These are phyloP conservation scores for Hippolais icterina DNA, from an alignment of 2,113 vertebrate species.

Conservation along the genomic window DNA sequence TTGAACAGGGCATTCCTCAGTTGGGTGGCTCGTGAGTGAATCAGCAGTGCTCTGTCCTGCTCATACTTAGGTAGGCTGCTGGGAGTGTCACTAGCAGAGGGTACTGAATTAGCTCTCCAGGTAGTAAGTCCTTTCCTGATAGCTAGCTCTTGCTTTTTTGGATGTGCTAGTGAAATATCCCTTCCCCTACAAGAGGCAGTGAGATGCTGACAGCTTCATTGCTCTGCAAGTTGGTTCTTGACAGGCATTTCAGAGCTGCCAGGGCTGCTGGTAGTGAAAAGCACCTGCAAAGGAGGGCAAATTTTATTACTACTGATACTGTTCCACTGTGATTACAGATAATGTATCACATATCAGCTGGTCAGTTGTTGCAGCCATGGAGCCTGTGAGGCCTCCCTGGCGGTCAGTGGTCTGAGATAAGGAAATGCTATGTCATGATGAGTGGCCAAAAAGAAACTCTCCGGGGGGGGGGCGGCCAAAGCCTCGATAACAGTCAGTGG, in stretches of 20 bases:
- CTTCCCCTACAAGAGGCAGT: neutral
- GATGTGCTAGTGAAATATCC: neutral
- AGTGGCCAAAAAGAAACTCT: no score
- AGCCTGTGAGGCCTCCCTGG: no score
- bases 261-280: neutral
- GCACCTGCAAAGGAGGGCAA: neutral
- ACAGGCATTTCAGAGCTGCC: neutral
- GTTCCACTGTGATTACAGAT: neutral
- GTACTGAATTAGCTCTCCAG: neutral
- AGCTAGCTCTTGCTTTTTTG: neutral
- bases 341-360: neutral
- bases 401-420: no score
- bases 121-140: neutral
- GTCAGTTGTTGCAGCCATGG: no score
- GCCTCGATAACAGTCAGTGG: no score
- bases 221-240: neutral
- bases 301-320: neutral
- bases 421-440: no score
- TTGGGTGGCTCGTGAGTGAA: rapidly evolving
- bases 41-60: neutral
- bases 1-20: neutral
- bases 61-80: neutral
- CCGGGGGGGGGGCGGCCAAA: no score
- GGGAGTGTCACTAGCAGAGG: neutral
- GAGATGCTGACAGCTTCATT: neutral